Conservation (phyloP, 2,113 vertebrate species). For the Dissostichus mawsoni region DNA sequence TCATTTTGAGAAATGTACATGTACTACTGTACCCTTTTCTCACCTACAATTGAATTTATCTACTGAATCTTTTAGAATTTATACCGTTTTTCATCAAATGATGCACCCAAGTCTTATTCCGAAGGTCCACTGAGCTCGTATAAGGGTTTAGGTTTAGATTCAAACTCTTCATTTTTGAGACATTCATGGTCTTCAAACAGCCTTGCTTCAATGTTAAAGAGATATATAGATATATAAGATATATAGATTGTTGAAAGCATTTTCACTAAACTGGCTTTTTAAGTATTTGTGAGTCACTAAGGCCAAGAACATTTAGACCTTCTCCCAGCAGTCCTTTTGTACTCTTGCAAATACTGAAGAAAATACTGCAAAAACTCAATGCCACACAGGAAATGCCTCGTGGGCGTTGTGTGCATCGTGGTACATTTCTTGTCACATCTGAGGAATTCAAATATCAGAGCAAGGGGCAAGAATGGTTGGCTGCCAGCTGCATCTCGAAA, state of each 20-base stretch:
- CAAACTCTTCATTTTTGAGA: no score
- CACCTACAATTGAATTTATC: neutral
- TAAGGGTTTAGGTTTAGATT: no score
- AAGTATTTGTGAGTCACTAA: no score
- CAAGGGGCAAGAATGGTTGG: slow-evolving; percentile 28
- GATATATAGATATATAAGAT: no score
- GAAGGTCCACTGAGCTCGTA: no score
- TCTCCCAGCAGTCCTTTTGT: neutral
- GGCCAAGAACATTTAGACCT: neutral
- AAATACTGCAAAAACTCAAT: slow-evolving; percentile 33
- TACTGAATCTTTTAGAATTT: neutral
- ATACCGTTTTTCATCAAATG: neutral
- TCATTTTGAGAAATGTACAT: no score
- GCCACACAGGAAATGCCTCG: slow-evolving; percentile 45
- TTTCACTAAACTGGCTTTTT: no score
- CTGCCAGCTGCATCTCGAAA: slow-evolving; percentile 39
- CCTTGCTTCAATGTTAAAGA: no score
- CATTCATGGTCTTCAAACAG: no score
- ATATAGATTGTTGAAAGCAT: no score
- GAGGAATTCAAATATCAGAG: slow-evolving; percentile 40
- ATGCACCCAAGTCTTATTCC: neutral
- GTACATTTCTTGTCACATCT: slow-evolving; percentile 57
- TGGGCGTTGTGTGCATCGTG: slow-evolving; percentile 45
- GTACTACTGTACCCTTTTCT: neutral
- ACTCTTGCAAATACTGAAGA: neutral